These are phyloP conservation scores for Odobenus rosmarus DNA, from an alignment of 2,113 vertebrate species.

Conservation along the genomic window DNA sequence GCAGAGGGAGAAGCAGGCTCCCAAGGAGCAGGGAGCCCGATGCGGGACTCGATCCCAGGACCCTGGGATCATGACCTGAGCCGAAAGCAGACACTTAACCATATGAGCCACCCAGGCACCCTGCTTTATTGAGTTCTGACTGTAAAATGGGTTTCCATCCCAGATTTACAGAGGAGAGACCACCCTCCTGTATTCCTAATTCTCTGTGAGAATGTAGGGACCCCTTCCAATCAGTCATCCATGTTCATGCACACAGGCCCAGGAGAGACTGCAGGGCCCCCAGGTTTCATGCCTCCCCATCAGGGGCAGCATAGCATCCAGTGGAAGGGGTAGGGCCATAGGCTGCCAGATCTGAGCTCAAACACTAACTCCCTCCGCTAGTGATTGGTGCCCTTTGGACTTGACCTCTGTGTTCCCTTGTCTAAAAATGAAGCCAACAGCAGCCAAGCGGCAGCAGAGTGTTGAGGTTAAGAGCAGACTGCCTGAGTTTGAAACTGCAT, in stretches of 20 bases:
- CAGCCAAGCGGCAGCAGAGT: background rate
- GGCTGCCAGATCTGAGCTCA: background rate
- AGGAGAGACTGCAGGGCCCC: background rate
- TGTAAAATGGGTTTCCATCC: background rate
- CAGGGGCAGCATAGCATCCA: background rate
- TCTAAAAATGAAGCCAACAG: background rate
- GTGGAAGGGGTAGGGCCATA: background rate
- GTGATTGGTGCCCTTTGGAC: background rate
- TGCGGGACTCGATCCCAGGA: no score
- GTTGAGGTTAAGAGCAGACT: background rate
- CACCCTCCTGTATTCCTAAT: background rate
- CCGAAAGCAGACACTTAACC: no score
- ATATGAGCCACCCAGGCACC: no score
- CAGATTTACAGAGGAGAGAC: background rate
- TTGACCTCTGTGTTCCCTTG: background rate
- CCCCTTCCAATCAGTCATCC: background rate
- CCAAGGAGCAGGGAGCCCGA: no score
- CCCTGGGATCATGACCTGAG: no score
- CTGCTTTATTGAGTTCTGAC: constrained; percentile 21
- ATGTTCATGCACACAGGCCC: background rate
- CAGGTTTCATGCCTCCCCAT: background rate
- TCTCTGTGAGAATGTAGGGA: background rate
- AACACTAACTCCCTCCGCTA: background rate
- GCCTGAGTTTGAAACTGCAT: background rate
- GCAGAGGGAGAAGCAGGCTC: no score